Conservation (phyloP, 2,888 invertebrate species). For the Chorisops tibialis region DNA sequence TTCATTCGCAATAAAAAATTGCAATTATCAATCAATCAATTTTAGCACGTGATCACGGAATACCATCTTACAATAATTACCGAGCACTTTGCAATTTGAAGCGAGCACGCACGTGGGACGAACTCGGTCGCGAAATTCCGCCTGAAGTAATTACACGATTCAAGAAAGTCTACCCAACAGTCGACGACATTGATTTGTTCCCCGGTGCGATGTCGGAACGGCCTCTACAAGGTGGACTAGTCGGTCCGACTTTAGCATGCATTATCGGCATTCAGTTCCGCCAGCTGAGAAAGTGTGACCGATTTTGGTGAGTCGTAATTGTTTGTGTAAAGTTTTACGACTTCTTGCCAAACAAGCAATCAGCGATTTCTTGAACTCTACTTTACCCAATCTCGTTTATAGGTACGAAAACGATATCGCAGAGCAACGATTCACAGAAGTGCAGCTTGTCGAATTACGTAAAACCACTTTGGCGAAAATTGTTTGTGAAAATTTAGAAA, state of each 20-base stretch:
- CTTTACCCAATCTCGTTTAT: slow-evolving; percentile 27
- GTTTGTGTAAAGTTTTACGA: neutral
- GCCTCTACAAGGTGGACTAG: slow-evolving; percentile 82
- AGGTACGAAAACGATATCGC: slow-evolving; percentile 85
- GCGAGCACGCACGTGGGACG: slow-evolving; percentile 79
- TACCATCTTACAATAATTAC: slow-evolving; percentile 87
- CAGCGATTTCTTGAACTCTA: slow-evolving; percentile 16
- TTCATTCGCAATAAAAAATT: neutral
- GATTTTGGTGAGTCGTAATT: slow-evolving; percentile 71
- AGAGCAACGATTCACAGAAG: slow-evolving; percentile 74
- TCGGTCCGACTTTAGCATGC: slow-evolving; percentile 92
- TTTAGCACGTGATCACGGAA: slow-evolving; percentile 76
- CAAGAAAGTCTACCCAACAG: slow-evolving; percentile 78
- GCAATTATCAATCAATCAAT: neutral
- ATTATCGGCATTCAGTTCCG: slow-evolving; percentile 93
- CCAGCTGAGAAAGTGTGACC: slow-evolving; percentile 85
- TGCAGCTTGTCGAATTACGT: slow-evolving; percentile 82
- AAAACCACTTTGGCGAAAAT: slow-evolving; percentile 82
- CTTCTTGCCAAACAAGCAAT: slow-evolving; percentile 44
- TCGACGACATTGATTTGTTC: slow-evolving; percentile 95
- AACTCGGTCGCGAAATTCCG: slow-evolving; percentile 81
- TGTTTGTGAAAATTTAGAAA: slow-evolving; percentile 86
- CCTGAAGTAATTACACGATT: slow-evolving; percentile 75
- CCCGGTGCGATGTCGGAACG: slow-evolving; percentile 90
- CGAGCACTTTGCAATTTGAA: slow-evolving; percentile 86